A percentile compares a stretch with the other conserved stretches of the same genome.
phyloP scores from a whole-genome alignment of 2,113 vertebrate genomes.

The Empidonax alnorum region DNA sequence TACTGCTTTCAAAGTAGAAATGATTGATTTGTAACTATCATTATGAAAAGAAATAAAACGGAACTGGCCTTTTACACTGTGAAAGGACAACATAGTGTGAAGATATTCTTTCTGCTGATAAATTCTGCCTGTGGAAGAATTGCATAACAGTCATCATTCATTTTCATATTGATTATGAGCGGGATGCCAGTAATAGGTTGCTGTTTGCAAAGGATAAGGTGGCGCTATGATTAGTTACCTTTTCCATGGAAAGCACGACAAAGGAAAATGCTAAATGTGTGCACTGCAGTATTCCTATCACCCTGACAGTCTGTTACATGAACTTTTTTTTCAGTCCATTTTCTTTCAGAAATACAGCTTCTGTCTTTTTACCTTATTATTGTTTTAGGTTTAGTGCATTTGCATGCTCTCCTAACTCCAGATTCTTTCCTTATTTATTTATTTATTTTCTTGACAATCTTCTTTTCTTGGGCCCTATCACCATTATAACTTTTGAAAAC shows the following conservation, averaged over 20 bases:
- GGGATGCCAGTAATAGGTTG: conserved; percentile 59
- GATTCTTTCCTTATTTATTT: conserved; percentile 28
- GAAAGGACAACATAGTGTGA: conserved; percentile 41
- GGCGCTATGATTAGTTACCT: conserved; percentile 73
- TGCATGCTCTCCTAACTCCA: conserved; percentile 63
- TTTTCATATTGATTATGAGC: conserved; percentile 73
- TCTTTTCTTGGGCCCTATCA: not conserved
- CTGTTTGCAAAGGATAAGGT: conserved; percentile 75
- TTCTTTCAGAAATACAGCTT: conserved; percentile 68
- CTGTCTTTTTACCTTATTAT: conserved; percentile 56
- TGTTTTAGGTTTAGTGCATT: conserved; percentile 72
- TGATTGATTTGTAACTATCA: conserved; percentile 66
- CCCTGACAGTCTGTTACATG: conserved; percentile 69
- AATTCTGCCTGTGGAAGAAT: conserved; percentile 61
- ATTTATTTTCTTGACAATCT: conserved; percentile 41
- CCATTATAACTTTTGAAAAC: conserved; percentile 64
- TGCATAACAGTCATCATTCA: conserved; percentile 58
- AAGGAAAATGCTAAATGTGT: conserved; percentile 67
- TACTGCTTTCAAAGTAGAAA: conserved; percentile 49
- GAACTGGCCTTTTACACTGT: conserved; percentile 58
- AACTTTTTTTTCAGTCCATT: conserved; percentile 62
- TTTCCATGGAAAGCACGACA: conserved; percentile 63
- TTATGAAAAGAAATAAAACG: conserved; percentile 56
- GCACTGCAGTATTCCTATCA: conserved; percentile 26
- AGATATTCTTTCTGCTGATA: conserved; percentile 61